Percentiles rank a stretch among this genome's conserved stretches.
These are phyloP conservation scores for Parotia lawesii DNA, from an alignment of 2,113 vertebrate species.

Conservation along the genomic window DNA sequence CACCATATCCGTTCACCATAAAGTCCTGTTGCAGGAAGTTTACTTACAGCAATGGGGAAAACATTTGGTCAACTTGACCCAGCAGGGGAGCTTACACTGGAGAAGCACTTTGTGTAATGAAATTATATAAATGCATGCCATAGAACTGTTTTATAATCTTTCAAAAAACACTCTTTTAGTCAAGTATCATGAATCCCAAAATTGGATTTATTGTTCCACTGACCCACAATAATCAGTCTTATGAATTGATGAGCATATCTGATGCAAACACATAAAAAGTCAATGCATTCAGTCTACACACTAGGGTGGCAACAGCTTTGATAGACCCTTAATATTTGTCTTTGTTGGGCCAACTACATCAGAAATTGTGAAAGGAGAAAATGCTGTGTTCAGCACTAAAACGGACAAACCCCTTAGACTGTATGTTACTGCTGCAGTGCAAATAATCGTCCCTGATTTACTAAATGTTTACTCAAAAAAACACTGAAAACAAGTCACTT, in stretches of 20 bases:
- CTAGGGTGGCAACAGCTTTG: neutral
- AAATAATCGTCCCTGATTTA: neutral
- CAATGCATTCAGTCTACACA: neutral
- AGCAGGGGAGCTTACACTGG: neutral
- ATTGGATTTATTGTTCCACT: neutral
- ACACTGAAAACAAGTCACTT: neutral
- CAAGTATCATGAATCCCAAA: neutral
- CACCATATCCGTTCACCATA: neutral
- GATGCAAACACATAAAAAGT: neutral
- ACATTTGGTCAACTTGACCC: neutral
- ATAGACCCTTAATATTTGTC: neutral
- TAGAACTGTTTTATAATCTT: neutral
- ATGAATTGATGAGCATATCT: neutral
- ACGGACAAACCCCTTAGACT: rapidly evolving
- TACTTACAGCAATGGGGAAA: neutral
- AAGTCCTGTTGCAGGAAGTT: neutral
- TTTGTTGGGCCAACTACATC: neutral
- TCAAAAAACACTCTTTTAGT: neutral
- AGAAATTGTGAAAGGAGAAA: neutral
- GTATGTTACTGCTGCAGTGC: neutral
- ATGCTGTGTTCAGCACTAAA: neutral
- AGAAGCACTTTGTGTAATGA: neutral
- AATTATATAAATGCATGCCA: neutral
- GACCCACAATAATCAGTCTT: neutral
- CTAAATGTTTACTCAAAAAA: neutral